Percentiles rank a stretch among this genome's conserved stretches.
phyloP scores from a whole-genome alignment of 1,140 invertebrate genomes.

The Papilio machaon region DNA sequence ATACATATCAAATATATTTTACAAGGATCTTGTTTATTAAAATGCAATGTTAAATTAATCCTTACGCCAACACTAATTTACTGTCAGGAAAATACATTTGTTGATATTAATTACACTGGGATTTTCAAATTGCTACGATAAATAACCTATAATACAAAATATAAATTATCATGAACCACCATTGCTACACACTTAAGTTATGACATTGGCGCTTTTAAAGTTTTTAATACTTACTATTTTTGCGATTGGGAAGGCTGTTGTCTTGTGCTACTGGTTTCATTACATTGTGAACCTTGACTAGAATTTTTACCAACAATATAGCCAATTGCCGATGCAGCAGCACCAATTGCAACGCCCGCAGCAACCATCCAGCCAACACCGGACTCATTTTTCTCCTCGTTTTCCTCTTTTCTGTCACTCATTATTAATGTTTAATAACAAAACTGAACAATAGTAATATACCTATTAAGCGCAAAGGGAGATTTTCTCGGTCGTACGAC shows the following conservation, averaged over 20 bases:
- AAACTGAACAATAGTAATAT: too few relatives aligned
- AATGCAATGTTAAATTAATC: too few relatives aligned
- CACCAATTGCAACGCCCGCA: not conserved
- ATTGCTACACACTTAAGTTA: not conserved
- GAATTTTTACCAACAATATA: conserved; percentile 5
- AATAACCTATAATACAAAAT: too few relatives aligned
- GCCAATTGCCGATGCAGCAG: not conserved
- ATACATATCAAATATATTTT: too few relatives aligned
- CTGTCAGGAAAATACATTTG: too few relatives aligned
- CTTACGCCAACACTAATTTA: too few relatives aligned
- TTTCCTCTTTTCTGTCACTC: not conserved
- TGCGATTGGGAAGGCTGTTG: not conserved
- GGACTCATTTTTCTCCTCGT: not conserved
- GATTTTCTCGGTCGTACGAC: too few relatives aligned
- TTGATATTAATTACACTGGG: too few relatives aligned
- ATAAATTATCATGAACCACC: too few relatives aligned
- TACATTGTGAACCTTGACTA: not conserved
- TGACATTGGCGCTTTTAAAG: not conserved
- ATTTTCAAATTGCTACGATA: too few relatives aligned
- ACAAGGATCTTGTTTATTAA: too few relatives aligned
- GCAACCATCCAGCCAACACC: not conserved
- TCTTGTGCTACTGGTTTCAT: not conserved
- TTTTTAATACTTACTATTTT: not conserved
- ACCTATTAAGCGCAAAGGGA: too few relatives aligned
- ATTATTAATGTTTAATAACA: not conserved